Evolutionary conservation across 2,797 vertebrate genomes (phyloP), one percentile per base, ranked within the genome.

Genomic region (Discoglossus pictus): DNA sequence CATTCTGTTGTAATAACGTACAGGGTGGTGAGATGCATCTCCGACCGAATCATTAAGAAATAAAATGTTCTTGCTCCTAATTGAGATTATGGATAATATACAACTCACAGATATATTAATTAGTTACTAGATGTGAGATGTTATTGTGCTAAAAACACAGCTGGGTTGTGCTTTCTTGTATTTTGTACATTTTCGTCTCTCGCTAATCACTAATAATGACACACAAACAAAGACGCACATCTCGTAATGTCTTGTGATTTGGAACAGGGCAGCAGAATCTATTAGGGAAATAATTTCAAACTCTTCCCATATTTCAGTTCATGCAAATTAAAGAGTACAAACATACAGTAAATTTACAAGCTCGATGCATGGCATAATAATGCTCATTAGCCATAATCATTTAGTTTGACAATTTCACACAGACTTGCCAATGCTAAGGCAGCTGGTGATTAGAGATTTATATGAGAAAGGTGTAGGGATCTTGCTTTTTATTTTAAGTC

Each of bases 361-460:
- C 66, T 44, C 40, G 58, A 46, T 55, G 38, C 39, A 20, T n/a
- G 21, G 27, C 10, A 27, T 61, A 54, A 61, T 54, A 54, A 61
- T 21, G 42, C 36, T 69, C 50, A 69, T 69, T 69, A 69, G 48
- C 15, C 42, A 42, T 69, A 69, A 69, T 69, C 40, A 44, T 39
- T 25, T 54, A 15, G 25, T 25, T 55, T 61, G 39, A 27, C 40
- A 27, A 15, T 35, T 27, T 61, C 58, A 48, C 56, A 69, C 58
- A 69, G 16, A 10, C 48, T 27, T 18, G 21, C 9, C 40, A 38
- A 17, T 15, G 10, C 21, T 6, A 24, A 13, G 4, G 54, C 38
- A n/a, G 47, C 10, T 11, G 20, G 34, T 69, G 48, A 69, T 69
- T 61, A 61, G 5, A 27, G 48, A n/a, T 15, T 61, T 23, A 38